phyloP scores from a whole-genome alignment of 2,888 invertebrate genomes.

The Nomada fucata region DNA sequence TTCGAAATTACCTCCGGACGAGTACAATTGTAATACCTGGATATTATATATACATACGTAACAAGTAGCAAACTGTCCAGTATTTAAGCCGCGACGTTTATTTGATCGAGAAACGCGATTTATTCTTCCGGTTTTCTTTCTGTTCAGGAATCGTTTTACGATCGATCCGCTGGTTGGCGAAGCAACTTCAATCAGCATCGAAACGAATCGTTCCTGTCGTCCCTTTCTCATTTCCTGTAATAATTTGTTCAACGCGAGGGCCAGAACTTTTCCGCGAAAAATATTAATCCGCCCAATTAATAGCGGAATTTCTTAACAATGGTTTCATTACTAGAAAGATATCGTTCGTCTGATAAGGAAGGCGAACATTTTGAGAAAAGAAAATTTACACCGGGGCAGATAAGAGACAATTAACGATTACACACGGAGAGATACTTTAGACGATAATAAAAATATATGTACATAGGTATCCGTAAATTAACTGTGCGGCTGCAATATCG shows the following conservation, averaged over 20 bases:
- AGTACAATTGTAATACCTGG: not conserved
- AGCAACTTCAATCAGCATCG: not conserved
- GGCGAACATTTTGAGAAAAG: too few relatives aligned
- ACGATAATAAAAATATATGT: too few relatives aligned
- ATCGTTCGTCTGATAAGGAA: too few relatives aligned
- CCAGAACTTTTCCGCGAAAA: not conserved
- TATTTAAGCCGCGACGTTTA: slow-evolving; percentile 17
- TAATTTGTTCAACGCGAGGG: not conserved
- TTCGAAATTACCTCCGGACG: slow-evolving; percentile 2
- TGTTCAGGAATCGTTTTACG: slow-evolving; percentile 15
- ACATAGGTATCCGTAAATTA: too few relatives aligned
- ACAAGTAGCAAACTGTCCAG: not conserved
- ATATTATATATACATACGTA: not conserved
- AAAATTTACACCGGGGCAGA: too few relatives aligned
- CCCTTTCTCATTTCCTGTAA: not conserved
- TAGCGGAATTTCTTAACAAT: not conserved
- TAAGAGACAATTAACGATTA: too few relatives aligned
- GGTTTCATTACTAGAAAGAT: too few relatives aligned
- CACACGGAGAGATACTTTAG: too few relatives aligned
- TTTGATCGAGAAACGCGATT: slow-evolving; percentile 36
- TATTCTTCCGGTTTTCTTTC: slow-evolving; percentile 14
- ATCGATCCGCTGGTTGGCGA: not conserved
- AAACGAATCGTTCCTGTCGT: not conserved
- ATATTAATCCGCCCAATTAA: not conserved
- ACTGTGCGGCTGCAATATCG: too few relatives aligned